phyloP scores from a whole-genome alignment of 53 echinoderm and acorn worm species.

The Actinopyga echinites region DNA sequence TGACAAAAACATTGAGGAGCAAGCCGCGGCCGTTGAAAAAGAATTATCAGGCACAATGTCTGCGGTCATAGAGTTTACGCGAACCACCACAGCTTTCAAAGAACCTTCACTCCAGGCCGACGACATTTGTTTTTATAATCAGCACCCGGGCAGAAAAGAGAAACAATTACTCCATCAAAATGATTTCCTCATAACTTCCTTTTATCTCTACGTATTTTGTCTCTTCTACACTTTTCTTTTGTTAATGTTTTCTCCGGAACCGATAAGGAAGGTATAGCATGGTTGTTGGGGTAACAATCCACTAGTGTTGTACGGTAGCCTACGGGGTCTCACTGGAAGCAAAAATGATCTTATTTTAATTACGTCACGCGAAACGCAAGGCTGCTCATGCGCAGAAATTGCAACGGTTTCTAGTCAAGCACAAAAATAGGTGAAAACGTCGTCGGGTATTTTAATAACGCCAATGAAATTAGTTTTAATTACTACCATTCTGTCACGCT shows the following conservation, averaged over 20 bases:
- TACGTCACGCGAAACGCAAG: background rate
- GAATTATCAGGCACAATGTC: no score
- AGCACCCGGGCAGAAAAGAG: constrained; percentile 22
- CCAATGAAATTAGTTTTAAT: constrained; percentile 30
- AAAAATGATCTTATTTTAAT: constrained; percentile 14
- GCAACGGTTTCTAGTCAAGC: background rate
- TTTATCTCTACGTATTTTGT: no score
- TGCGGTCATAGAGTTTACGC: no score
- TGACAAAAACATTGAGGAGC: no score
- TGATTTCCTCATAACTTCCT: constrained; percentile 8
- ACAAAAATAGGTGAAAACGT: constrained; percentile 16
- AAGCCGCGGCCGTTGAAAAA: no score
- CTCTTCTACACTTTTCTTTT: background rate
- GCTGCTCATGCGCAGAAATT: constrained; percentile 24
- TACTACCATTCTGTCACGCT: constrained; percentile 20
- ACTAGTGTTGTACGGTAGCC: background rate
- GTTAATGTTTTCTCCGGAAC: background rate
- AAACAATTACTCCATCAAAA: constrained; percentile 4
- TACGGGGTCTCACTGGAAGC: background rate
- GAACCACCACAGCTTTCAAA: no score
- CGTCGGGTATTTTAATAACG: no score
- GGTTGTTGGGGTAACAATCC: constrained; percentile 7
- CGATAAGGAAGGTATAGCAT: constrained; percentile 3
- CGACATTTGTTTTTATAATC: constrained; percentile 1
- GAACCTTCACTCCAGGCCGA: constrained; percentile 6